Conservation (phyloP, 2,888 invertebrate genomes). For the Eupithecia subfuscata region DNA sequence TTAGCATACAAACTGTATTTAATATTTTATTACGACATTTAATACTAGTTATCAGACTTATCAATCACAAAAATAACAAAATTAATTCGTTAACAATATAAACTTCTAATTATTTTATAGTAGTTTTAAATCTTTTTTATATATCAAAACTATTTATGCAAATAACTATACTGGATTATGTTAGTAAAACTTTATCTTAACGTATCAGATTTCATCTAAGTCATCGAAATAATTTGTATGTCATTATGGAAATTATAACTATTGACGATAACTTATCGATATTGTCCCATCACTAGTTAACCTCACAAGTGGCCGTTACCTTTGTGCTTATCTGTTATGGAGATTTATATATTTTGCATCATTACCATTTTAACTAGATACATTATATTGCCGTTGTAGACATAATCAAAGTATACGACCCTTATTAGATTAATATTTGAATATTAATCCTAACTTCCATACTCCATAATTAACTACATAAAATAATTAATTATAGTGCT, state of each 20-base stretch:
- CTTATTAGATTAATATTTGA: background rate
- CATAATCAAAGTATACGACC: background rate
- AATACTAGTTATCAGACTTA: constrained; percentile 15
- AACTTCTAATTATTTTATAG: constrained; percentile 27
- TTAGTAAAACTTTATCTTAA: constrained; percentile 25
- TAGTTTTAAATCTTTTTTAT: constrained; percentile 23
- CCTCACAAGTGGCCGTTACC: constrained; percentile 63
- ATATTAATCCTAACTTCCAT: too few relatives aligned
- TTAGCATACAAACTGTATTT: constrained; percentile 12
- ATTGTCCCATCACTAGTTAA: constrained; percentile 57
- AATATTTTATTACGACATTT: constrained; percentile 7
- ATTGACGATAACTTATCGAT: constrained; percentile 23
- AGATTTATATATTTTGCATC: constrained; percentile 11
- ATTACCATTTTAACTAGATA: constrained; percentile 14
- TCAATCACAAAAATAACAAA: constrained; percentile 27
- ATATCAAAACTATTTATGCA: constrained; percentile 24
- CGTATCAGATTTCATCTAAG: constrained; percentile 41
- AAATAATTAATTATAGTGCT: too few relatives aligned
- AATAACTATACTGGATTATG: constrained; percentile 23
- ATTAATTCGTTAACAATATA: constrained; percentile 20
- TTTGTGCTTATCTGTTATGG: constrained; percentile 38
- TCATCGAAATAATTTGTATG: constrained; percentile 38
- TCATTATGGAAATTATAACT: constrained; percentile 38
- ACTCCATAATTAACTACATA: too few relatives aligned
- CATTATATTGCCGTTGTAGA: background rate